Conservation (phyloP, 2,888 invertebrate species). For the Ophioninae sp. region DNA sequence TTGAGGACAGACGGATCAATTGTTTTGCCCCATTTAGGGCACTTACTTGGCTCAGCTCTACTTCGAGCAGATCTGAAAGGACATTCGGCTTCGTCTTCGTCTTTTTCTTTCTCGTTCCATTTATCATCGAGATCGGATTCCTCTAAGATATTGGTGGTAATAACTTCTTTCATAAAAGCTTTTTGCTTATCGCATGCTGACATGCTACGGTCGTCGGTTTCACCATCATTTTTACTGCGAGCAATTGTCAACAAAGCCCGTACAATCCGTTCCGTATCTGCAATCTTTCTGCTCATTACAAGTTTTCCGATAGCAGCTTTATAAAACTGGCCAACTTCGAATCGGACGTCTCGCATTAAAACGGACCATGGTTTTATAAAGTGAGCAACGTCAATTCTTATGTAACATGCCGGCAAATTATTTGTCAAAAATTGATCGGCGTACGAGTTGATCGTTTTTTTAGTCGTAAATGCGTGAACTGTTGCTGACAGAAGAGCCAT, state of each 20-base stretch:
- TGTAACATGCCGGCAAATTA: slow-evolving; percentile 46
- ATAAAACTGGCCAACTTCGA: slow-evolving; percentile 53
- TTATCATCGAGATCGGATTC: slow-evolving; percentile 35
- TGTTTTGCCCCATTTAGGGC: slow-evolving; percentile 32
- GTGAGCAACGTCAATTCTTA: slow-evolving; percentile 62
- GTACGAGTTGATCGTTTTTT: slow-evolving; percentile 57
- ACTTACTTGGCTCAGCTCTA: slow-evolving; percentile 44
- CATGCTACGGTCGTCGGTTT: slow-evolving; percentile 25
- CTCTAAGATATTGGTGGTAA: slow-evolving; percentile 38
- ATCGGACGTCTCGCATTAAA: slow-evolving; percentile 44
- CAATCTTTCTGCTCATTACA: slow-evolving; percentile 23
- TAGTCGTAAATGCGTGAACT: slow-evolving; percentile 57
- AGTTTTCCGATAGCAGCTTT: slow-evolving; percentile 56
- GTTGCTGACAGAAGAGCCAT: slow-evolving; percentile 57
- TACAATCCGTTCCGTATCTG: slow-evolving; percentile 32
- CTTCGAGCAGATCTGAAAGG: slow-evolving; percentile 3
- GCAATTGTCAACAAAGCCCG: slow-evolving; percentile 44
- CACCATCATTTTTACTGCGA: slow-evolving; percentile 30
- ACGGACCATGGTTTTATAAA: slow-evolving; percentile 54
- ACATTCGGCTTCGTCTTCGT: slow-evolving; percentile 16
- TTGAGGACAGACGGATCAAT: slow-evolving; percentile 11
- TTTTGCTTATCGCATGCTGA: slow-evolving; percentile 50
- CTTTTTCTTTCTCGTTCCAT: slow-evolving; percentile 23
- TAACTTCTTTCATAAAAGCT: slow-evolving; percentile 33
- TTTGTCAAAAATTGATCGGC: slow-evolving; percentile 39